These are phyloP conservation scores for Pristionchus maxplancki DNA, from an alignment of 2,888 invertebrate species.

Conservation along the genomic window DNA sequence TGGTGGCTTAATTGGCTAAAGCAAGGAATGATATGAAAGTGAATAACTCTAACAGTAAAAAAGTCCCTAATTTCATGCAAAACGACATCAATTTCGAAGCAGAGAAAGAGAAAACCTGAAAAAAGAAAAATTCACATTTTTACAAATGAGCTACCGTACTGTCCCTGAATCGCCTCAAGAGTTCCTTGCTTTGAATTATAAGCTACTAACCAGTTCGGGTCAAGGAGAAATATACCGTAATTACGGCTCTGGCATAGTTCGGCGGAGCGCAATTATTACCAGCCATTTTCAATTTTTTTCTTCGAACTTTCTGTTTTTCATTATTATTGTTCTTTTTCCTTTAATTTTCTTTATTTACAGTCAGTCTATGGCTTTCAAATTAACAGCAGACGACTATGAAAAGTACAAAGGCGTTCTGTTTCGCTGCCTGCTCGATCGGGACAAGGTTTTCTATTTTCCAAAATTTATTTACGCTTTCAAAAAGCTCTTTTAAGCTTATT, in stretches of 20 bases:
- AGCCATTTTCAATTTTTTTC: background rate
- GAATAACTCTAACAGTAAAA: background rate
- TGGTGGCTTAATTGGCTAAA: too few species aligned
- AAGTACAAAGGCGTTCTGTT: constrained; percentile 52
- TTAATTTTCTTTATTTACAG: background rate
- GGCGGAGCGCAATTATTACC: background rate
- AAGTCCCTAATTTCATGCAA: background rate
- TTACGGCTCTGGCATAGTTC: background rate
- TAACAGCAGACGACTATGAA: constrained; percentile 50
- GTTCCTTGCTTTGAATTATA: background rate
- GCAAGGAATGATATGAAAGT: too few species aligned
- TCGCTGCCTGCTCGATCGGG: constrained; percentile 50
- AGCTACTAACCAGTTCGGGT: background rate
- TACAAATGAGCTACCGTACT: background rate
- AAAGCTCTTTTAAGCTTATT: background rate
- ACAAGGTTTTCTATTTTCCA: constrained; percentile 2
- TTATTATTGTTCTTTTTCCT: background rate
- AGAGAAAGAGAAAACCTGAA: background rate
- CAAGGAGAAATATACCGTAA: background rate
- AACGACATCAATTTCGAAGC: background rate
- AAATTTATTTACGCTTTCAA: background rate
- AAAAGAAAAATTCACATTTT: constrained; percentile 18
- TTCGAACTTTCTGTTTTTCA: background rate
- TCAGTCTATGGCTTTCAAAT: constrained; percentile 41
- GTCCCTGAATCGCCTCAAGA: background rate